These are phyloP conservation scores for Colaptes auratus DNA, from an alignment of 2,113 vertebrate genomes.

Conservation along the genomic window DNA sequence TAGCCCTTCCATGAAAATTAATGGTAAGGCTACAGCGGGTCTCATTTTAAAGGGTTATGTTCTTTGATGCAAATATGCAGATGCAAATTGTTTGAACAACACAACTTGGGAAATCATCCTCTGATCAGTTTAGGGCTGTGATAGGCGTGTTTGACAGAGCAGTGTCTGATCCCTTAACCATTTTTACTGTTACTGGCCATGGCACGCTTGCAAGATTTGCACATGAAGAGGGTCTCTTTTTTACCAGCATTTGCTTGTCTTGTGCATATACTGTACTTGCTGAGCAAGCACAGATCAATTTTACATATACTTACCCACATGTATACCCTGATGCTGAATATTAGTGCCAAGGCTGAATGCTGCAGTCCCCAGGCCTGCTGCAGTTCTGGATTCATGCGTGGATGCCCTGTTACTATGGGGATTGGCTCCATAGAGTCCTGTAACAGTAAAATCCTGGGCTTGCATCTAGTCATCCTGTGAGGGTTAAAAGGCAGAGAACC, in stretches of 20 bases:
- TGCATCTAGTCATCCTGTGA: neutral
- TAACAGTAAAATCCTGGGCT: neutral
- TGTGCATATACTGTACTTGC: neutral
- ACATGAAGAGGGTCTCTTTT: accelerated
- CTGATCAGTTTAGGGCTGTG: neutral
- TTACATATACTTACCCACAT: no score
- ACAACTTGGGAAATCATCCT: slow-evolving; percentile 8
- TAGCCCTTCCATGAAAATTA: neutral
- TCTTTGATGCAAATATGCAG: slow-evolving; percentile 6
- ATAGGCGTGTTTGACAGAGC: neutral
- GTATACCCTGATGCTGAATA: neutral
- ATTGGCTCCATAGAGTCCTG: neutral
- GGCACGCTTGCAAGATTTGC: accelerated
- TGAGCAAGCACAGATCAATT: neutral
- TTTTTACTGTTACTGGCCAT: neutral
- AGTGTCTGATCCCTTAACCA: neutral
- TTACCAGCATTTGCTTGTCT: neutral
- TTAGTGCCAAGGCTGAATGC: neutral
- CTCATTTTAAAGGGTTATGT: neutral
- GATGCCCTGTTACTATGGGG: slow-evolving; percentile 35
- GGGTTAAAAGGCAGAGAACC: slow-evolving; percentile 45
- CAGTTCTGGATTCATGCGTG: slow-evolving; percentile 6
- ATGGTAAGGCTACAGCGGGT: neutral
- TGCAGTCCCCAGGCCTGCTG: neutral
- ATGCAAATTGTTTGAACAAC: slow-evolving; percentile 14